These are phyloP conservation scores for Taeniopygia guttata DNA, from an alignment of 2,797 vertebrate species.

Conservation along the genomic window DNA sequence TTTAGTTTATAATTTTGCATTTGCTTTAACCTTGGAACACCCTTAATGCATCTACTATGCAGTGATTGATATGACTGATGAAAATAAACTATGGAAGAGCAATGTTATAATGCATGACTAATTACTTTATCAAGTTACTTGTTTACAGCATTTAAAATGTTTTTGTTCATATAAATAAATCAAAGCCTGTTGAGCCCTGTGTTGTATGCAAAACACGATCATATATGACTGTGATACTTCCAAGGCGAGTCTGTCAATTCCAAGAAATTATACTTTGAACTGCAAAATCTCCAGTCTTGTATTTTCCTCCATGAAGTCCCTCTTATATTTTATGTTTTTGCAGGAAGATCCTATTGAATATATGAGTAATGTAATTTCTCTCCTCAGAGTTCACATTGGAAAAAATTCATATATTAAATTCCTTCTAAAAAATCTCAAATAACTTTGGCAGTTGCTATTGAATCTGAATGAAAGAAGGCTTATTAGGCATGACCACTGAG, in stretches of 20 bases:
- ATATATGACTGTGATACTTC: not conserved
- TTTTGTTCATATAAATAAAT: conserved; percentile 65
- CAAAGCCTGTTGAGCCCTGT: conserved; percentile 5
- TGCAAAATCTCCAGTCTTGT: not conserved
- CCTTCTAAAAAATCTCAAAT: not conserved
- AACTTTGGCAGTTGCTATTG: not conserved
- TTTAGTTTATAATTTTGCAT: conserved; percentile 61
- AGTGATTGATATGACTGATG: conserved; percentile 68
- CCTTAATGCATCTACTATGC: conserved; percentile 59
- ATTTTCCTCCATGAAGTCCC: not conserved
- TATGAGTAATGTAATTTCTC: not conserved
- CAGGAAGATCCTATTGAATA: not conserved
- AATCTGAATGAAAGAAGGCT: not conserved
- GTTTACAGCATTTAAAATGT: conserved; percentile 59
- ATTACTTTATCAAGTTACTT: conserved; percentile 61
- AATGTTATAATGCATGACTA: conserved; percentile 53
- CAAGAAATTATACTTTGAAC: not conserved
- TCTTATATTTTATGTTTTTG: not conserved
- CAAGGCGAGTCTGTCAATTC: not conserved
- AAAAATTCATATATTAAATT: not conserved
- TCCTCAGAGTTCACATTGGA: not conserved
- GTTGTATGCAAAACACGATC: not conserved
- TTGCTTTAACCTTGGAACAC: conserved; percentile 68
- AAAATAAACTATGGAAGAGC: conserved; percentile 70
- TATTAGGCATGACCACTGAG: not conserved